Conservation (phyloP, 1,140 invertebrate species). For the Diploscapter pachys region DNA sequence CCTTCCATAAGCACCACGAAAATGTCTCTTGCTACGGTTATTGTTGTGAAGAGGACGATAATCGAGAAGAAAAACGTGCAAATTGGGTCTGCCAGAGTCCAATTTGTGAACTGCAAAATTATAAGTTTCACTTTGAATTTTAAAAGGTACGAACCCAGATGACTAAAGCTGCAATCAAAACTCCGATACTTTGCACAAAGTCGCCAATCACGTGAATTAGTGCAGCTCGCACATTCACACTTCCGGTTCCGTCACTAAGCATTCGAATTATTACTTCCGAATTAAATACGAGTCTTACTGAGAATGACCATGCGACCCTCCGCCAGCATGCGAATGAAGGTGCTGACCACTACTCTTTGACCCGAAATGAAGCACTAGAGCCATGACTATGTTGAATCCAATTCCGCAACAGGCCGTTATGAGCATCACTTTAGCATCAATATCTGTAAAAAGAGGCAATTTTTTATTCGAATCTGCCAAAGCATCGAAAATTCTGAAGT, state of each 20-base stretch:
- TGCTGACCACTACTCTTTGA: constrained; percentile 19
- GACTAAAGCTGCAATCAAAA: constrained; percentile 84
- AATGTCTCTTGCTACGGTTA: constrained; percentile 86
- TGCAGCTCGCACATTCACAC: constrained; percentile 91
- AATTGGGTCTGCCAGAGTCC: constrained; percentile 88
- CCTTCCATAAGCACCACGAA: constrained; percentile 84
- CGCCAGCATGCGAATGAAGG: constrained; percentile 35
- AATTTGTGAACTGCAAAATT: constrained; percentile 68
- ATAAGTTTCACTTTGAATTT: background rate
- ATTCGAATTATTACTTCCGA: constrained; percentile 7
- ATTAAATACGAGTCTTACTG: background rate
- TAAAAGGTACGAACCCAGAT: constrained; percentile 68
- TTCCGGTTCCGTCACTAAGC: constrained; percentile 64
- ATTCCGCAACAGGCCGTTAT: constrained; percentile 87
- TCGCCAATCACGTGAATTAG: constrained; percentile 94
- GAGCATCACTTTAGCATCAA: constrained; percentile 83
- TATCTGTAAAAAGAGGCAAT: constrained; percentile 62
- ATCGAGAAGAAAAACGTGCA: constrained; percentile 95
- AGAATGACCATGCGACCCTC: background rate
- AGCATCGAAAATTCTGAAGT: too few relatives aligned
- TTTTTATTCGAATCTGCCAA: background rate
- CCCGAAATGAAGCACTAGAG: constrained; percentile 32
- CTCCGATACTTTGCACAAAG: constrained; percentile 89
- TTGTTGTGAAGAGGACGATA: constrained; percentile 85
- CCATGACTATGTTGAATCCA: constrained; percentile 78